These are phyloP conservation scores for Drosophila setosimentum DNA, from an alignment of 2,888 invertebrate species.

Conservation along the genomic window DNA sequence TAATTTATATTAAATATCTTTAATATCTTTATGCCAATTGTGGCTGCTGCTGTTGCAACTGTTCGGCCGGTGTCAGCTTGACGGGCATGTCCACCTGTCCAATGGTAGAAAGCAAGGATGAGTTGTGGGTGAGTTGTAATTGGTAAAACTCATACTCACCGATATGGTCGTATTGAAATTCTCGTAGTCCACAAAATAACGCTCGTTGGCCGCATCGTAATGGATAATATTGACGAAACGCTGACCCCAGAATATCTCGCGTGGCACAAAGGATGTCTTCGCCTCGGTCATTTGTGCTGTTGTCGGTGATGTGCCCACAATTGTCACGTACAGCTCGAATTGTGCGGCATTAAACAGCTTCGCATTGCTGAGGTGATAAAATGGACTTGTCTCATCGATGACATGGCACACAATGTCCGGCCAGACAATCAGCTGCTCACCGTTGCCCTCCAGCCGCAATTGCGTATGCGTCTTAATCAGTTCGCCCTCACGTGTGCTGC, in stretches of 20 bases:
- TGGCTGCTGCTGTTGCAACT: conserved; percentile 21
- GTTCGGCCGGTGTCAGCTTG: conserved; percentile 4
- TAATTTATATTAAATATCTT: background rate
- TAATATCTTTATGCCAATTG: conserved; percentile 44
- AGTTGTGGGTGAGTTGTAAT: background rate
- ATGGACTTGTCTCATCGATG: conserved; percentile 91
- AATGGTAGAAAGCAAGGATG: conserved; percentile 43
- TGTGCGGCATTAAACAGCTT: conserved; percentile 90
- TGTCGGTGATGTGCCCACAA: conserved; percentile 92
- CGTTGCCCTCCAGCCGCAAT: conserved; percentile 88
- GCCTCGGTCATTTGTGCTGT: conserved; percentile 91
- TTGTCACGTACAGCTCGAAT: conserved; percentile 92
- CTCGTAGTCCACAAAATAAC: conserved; percentile 86
- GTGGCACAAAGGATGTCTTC: conserved; percentile 91
- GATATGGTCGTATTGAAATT: conserved; percentile 84
- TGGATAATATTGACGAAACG: conserved; percentile 90
- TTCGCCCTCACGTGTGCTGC: conserved; percentile 88
- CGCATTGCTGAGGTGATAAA: conserved; percentile 91
- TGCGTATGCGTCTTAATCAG: conserved; percentile 90
- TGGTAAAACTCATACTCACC: conserved; percentile 49
- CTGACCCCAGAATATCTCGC: conserved; percentile 94
- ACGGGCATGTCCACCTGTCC: conserved; percentile 79
- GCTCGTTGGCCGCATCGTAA: conserved; percentile 87
- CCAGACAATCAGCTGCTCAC: conserved; percentile 91
- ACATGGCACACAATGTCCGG: conserved; percentile 94